phyloP scores from a whole-genome alignment of 2,113 vertebrate species.

The Anolis sagrei region DNA sequence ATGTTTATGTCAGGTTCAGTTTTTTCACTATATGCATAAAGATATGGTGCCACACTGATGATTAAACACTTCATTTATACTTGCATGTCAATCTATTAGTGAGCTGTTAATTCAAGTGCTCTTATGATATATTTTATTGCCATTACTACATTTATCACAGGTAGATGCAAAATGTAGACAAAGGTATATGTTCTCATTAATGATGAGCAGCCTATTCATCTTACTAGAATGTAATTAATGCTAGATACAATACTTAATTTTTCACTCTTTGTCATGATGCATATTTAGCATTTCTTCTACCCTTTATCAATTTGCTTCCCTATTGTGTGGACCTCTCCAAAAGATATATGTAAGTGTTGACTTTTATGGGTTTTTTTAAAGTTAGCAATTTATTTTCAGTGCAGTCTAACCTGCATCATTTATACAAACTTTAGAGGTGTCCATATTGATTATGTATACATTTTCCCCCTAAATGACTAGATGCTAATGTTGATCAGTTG shows the following conservation, averaged over 20 bases:
- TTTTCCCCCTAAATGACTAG: not conserved
- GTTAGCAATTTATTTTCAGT: slow-evolving; percentile 45
- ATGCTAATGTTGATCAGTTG: not conserved
- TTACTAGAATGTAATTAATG: slow-evolving; percentile 84
- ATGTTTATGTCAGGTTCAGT: slow-evolving; percentile 53
- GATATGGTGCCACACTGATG: slow-evolving; percentile 76
- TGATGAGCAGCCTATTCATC: slow-evolving; percentile 89
- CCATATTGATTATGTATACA: not conserved
- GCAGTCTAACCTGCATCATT: not conserved
- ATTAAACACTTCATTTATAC: slow-evolving; percentile 85
- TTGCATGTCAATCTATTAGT: slow-evolving; percentile 86
- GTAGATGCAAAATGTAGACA: slow-evolving; percentile 87
- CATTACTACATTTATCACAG: slow-evolving; percentile 91
- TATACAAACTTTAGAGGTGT: slow-evolving; percentile 16
- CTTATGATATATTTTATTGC: slow-evolving; percentile 85
- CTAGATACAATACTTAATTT: slow-evolving; percentile 85
- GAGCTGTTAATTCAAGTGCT: slow-evolving; percentile 84
- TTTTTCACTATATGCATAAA: slow-evolving; percentile 61
- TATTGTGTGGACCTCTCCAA: slow-evolving; percentile 73
- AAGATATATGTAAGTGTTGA: slow-evolving; percentile 86
- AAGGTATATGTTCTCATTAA: slow-evolving; percentile 93
- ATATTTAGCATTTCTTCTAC: slow-evolving; percentile 82
- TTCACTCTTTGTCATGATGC: slow-evolving; percentile 86
- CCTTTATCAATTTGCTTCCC: slow-evolving; percentile 79
- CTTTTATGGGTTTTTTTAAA: slow-evolving; percentile 49